Percentiles rank a stretch among this genome's conserved stretches.
Conservation (phyloP, 1,140 invertebrate species). For the Drosophila miranda region DNA sequence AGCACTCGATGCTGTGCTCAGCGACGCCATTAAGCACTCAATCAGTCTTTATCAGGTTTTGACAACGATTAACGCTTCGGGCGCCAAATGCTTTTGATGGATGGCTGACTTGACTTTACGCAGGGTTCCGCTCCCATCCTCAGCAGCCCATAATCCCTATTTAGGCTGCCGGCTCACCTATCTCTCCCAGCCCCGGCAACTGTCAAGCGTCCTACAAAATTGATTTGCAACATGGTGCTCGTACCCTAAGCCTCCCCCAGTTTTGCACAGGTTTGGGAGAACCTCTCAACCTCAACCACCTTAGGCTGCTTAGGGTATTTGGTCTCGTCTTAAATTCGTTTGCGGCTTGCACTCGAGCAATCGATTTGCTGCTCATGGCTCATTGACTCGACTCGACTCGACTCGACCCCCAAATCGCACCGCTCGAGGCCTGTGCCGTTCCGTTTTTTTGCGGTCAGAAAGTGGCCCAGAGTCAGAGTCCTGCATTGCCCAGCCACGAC, state of each 20-base stretch:
- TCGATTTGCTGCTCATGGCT: constrained; percentile 74
- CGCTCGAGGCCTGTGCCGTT: too few relatives aligned
- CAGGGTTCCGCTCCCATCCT: constrained; percentile 11
- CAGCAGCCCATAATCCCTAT: constrained; percentile 1
- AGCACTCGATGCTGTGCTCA: constrained; percentile 12
- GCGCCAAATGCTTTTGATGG: constrained; percentile 77
- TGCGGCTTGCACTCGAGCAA: constrained; percentile 66
- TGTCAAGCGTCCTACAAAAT: constrained; percentile 62
- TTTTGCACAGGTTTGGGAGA: not conserved
- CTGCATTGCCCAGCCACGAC: constrained; percentile 4
- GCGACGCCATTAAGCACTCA: constrained; percentile 77
- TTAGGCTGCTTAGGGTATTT: constrained; percentile 45
- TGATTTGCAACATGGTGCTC: constrained; percentile 54
- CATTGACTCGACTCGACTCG: constrained; percentile 52
- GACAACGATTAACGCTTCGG: constrained; percentile 77
- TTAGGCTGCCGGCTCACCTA: constrained; percentile 4
- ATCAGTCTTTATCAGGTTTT: constrained; percentile 81
- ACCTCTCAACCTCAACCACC: constrained; percentile 23
- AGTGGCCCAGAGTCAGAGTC: not conserved
- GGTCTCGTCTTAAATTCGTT: constrained; percentile 48
- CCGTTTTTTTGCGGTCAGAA: constrained; percentile 31
- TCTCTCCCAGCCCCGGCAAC: not conserved
- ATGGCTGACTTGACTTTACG: constrained; percentile 56
- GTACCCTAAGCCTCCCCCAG: not conserved
- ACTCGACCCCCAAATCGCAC: not conserved